Percentiles rank a stretch among this genome's conserved stretches.
Evolutionary conservation across 2,888 invertebrate species (phyloP).

Genomic region (Nebria salina): DNA sequence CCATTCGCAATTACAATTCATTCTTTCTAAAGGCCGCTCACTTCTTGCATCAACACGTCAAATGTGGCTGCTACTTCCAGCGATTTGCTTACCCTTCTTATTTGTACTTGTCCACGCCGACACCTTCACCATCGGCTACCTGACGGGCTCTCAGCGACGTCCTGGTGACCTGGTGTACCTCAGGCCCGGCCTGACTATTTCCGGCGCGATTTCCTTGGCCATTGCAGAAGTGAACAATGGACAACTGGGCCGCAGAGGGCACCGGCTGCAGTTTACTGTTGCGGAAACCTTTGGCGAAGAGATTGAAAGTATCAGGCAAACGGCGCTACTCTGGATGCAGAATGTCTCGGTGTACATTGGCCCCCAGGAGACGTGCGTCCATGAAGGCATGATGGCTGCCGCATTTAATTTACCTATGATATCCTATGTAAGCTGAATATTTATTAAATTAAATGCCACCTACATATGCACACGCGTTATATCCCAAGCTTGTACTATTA

Average conservation of each 20-base stretch:
- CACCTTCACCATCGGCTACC: conserved; percentile 81
- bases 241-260: conserved; percentile 68
- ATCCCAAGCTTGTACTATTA: no score
- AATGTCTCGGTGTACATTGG: conserved; percentile 91
- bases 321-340: conserved; percentile 83
- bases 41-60: not conserved
- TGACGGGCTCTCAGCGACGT: conserved; percentile 84
- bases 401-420: conserved; percentile 96
- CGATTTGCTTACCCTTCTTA: not conserved
- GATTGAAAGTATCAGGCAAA: conserved; percentile 83
- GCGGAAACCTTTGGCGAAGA: conserved; percentile 94
- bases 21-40: not conserved
- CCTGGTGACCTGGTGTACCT: conserved; percentile 83
- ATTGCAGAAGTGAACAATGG: conserved; percentile 79
- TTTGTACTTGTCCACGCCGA: conserved; percentile 58
- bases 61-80: conserved; percentile 10
- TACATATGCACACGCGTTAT: no score
- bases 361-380: conserved; percentile 89
- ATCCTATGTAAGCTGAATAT: conserved; percentile 82
- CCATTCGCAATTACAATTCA: no score
- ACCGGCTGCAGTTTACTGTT: conserved; percentile 80
- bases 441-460: not conserved
- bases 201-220: conserved; percentile 89
- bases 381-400: conserved; percentile 93
- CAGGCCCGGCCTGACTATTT: conserved; percentile 76